These are phyloP conservation scores for Bombyx mandarina DNA, from an alignment of 1,140 invertebrate species.

Conservation along the genomic window DNA sequence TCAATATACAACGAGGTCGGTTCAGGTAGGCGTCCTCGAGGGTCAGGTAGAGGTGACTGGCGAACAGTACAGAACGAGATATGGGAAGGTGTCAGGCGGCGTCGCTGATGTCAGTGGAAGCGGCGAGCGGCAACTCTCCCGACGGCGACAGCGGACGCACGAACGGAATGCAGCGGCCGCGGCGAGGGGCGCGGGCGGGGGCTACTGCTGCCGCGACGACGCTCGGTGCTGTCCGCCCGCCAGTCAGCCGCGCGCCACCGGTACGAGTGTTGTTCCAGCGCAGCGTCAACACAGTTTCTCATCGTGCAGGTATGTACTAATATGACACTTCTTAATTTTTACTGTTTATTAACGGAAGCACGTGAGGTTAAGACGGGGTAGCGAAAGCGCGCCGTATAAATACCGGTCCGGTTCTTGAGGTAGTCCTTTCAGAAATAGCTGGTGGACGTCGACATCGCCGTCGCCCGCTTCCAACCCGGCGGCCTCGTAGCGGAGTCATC, in stretches of 20 bases:
- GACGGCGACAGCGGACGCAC: slow-evolving; percentile 47
- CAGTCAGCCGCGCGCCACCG: slow-evolving; percentile 61
- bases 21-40: slow-evolving; percentile 14
- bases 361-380: no score
- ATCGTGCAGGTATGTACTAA: slow-evolving; percentile 51
- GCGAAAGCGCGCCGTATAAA: no score
- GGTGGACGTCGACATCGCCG: slow-evolving; percentile 19
- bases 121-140: slow-evolving; percentile 49
- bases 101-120: slow-evolving; percentile 38
- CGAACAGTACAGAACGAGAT: slow-evolving; percentile 27
- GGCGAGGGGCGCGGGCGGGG: slow-evolving; percentile 42
- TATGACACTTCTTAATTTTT: not conserved
- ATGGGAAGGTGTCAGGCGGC: slow-evolving; percentile 27
- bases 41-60: slow-evolving; percentile 36
- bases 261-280: slow-evolving; percentile 46
- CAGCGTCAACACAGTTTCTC: slow-evolving; percentile 32
- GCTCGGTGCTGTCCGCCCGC: slow-evolving; percentile 54
- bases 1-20: no score
- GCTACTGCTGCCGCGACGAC: slow-evolving; percentile 3
- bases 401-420: no score
- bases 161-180: slow-evolving; percentile 35
- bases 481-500: slow-evolving; percentile 20
- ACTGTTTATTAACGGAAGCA: no score
- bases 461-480: slow-evolving; percentile 13
- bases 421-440: slow-evolving; percentile 32